Evolutionary conservation across 2,888 invertebrate genomes (phyloP), one percentile per base, ranked within the genome.

Genomic region (Monopis laevigella): DNA sequence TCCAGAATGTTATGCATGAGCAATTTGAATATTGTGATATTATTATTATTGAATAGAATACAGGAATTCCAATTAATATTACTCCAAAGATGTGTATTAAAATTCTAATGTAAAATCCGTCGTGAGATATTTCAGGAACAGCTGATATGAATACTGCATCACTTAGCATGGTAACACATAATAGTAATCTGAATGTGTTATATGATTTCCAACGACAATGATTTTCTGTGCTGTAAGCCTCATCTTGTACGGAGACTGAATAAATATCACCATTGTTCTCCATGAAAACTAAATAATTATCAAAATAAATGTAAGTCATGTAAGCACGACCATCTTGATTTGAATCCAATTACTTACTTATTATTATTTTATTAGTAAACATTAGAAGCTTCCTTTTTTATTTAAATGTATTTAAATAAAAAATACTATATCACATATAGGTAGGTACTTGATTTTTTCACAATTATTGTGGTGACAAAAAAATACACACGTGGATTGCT

Each of bases 131-230:
- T 39, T 65, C 61, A 2, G 58, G 48, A 2, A 67, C 62, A 34
- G 56, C 51, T 36, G 58, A 58, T 44, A 62, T 57, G 5, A 69
- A 41, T 1, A 69, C 49, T 3, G 57, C 48, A 52, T 77, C 74
- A 42, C 71, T 72, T 56, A 73, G 54, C 71, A 74, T 72, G 68
- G 70, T 73, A 16, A 58, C 62, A 61, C 65, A 69, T 40, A 78
- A 6, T 8, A 78, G 46, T 10, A 71, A 45, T 55, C 54, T 66
- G 47, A 72, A 77, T 39, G 59, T 62, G 17, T 47, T 50, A 39
- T 73, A 70, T 45, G 51, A 61, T 8, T 57, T 58, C 73, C 74
- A 74, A 11, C 62, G 61, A 46, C 55, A 51, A 42, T 59, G 55
- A 18, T 47, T 43, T 44, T 59, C 46, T 2, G 54, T 48, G 41